Base-by-base conservation (phyloP, 2,888 invertebrate genomes). In the Cerceris ruficornis region DNA sequence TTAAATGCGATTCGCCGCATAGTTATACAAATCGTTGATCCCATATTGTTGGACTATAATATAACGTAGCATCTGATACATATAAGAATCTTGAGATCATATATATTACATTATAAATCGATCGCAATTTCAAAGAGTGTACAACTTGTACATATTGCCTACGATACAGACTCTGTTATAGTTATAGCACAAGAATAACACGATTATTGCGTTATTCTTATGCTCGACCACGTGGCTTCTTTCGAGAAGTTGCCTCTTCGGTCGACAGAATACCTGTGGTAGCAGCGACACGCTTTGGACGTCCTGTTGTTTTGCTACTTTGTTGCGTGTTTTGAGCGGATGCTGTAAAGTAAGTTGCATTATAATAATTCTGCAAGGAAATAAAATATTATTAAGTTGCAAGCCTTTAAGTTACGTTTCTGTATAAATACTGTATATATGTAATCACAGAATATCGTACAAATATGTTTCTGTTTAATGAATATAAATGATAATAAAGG, bases 161-260 rank as follows among this genome's bases (percentile, higher is more conserved):
- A 89, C 89, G 86, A 87, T 87, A 80, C 88, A 88, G 87, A 89
- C 86, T 83, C 88, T 81, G 83, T 84, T 86, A 83, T 86, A 88
- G 69, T 77, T 85, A 80, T 87, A 78, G 75, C 81, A 81, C 72
- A 85, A 82, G 78, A 87, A 75, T 77, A 81, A 81, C 69, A 77
- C 57, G 54, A 59, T 46, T 61, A 67, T 67, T 71, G 76, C 76
- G 82, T 87, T 80, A 78, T 77, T 88, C 84, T 91, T 91, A 91
- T 88, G 90, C 88, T 81, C 91, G 88, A 74, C 90, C 88, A 72
- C 91, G 91, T 75, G 90, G 88, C 75, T 91, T 92, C 86, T 91
- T 91, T 78, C 91, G 91, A 46, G 90, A 78, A 67, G 89, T 79
- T 55, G 87, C 66, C 70, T 91, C 91, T 65, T 91, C 91, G 58